These are phyloP conservation scores for Minunthozetes semirufus DNA, from an alignment of 2,888 invertebrate species.

Conservation along the genomic window DNA sequence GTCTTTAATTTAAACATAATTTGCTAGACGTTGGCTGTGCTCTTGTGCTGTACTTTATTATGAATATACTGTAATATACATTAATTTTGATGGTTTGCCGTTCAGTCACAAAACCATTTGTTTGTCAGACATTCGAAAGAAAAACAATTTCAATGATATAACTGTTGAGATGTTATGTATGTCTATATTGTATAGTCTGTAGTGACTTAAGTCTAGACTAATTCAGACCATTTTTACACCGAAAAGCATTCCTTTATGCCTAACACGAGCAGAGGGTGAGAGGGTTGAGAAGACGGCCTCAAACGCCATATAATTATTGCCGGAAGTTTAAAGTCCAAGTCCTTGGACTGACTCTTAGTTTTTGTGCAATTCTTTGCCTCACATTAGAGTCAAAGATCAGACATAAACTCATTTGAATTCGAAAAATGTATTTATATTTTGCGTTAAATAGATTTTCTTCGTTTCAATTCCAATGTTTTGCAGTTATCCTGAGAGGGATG, in stretches of 20 bases:
- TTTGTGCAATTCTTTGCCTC: background rate
- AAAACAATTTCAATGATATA: constrained; percentile 3
- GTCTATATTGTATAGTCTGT: too few species aligned
- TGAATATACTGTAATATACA: too few species aligned
- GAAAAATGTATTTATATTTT: background rate
- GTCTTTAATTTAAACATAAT: background rate
- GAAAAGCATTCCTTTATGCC: constrained; percentile 12
- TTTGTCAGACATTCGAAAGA: background rate
- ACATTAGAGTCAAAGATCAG: too few species aligned
- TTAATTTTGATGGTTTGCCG: constrained; percentile 1
- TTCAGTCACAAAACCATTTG: background rate
- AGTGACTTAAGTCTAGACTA: too few species aligned
- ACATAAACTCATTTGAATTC: background rate
- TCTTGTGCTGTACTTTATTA: too few species aligned
- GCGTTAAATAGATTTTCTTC: background rate
- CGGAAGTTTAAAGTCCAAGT: constrained; percentile 27
- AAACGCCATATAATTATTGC: constrained; percentile 20
- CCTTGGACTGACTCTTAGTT: background rate
- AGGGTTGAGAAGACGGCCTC: background rate
- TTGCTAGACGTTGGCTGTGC: background rate
- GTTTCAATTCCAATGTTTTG: too few species aligned
- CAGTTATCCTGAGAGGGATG: too few species aligned
- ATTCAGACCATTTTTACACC: background rate
- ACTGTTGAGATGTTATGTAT: background rate
- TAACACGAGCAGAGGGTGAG: background rate